Percentiles rank a stretch among this genome's conserved stretches.
These are phyloP conservation scores for Megalops atlanticus DNA, from an alignment of 2,113 vertebrate species.

Conservation along the genomic window DNA sequence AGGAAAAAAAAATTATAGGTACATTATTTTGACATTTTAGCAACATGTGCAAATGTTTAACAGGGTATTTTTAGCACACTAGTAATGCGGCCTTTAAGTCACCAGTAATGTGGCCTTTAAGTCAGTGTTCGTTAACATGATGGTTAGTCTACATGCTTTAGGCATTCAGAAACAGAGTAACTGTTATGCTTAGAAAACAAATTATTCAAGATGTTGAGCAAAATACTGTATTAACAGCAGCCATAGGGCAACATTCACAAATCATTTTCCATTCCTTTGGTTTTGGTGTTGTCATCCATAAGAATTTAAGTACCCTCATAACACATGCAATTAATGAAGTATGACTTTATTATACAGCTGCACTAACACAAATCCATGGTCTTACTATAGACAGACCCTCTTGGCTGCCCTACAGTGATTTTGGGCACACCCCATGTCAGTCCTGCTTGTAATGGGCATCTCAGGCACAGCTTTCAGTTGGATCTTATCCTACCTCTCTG, in stretches of 20 bases:
- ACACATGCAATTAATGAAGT: constrained; percentile 44
- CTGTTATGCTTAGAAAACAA: constrained; percentile 51
- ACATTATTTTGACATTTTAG: constrained; percentile 54
- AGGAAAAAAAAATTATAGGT: constrained; percentile 58
- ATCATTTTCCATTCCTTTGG: constrained; percentile 9
- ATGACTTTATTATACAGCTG: constrained; percentile 45
- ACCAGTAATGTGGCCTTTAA: constrained; percentile 51
- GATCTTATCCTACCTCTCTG: too few species aligned
- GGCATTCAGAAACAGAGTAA: constrained; percentile 34
- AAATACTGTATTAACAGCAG: constrained; percentile 42
- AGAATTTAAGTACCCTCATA: constrained; percentile 31
- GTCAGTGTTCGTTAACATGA: constrained; percentile 57
- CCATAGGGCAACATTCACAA: constrained; percentile 32
- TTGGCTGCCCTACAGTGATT: neutral
- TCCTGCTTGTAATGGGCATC: too few species aligned
- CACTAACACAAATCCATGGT: constrained; percentile 28
- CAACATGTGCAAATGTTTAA: constrained; percentile 68
- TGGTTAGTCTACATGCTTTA: constrained; percentile 29
- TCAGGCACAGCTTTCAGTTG: too few species aligned
- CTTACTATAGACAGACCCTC: neutral
- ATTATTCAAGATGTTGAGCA: constrained; percentile 23
- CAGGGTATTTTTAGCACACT: constrained; percentile 29
- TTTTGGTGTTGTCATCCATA: neutral
- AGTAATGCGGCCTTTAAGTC: constrained; percentile 53
- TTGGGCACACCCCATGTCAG: neutral